These are phyloP conservation scores for Trypoxylon attenuatum DNA, from an alignment of 2,888 invertebrate genomes.

Conservation along the genomic window DNA sequence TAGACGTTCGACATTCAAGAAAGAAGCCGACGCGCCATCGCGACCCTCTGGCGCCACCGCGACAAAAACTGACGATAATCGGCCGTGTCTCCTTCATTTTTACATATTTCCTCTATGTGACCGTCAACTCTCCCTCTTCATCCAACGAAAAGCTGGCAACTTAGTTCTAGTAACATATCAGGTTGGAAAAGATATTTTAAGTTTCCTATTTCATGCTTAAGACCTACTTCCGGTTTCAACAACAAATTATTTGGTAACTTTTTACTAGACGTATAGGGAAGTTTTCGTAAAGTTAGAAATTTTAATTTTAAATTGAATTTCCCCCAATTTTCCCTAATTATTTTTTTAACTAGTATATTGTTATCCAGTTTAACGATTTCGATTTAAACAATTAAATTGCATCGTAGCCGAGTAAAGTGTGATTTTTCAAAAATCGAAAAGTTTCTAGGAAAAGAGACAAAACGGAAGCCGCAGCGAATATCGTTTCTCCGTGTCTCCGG, in stretches of 20 bases:
- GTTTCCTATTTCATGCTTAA: too few relatives aligned
- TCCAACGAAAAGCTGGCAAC: too few relatives aligned
- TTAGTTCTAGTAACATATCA: too few relatives aligned
- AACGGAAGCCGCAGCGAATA: background rate
- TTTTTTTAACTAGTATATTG: background rate
- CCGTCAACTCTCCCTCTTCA: background rate
- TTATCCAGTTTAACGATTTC: too few relatives aligned
- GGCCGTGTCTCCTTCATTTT: conserved; percentile 50
- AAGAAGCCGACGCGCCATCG: conserved; percentile 10
- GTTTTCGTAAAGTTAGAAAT: too few relatives aligned
- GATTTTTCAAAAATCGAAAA: background rate
- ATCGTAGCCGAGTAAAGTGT: too few relatives aligned
- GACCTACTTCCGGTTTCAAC: too few relatives aligned
- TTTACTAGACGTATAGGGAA: too few relatives aligned
- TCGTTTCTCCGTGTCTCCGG: background rate
- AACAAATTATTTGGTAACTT: too few relatives aligned
- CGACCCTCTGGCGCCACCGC: conserved; percentile 62
- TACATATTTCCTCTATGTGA: background rate
- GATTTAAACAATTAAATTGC: too few relatives aligned
- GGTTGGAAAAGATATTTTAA: too few relatives aligned
- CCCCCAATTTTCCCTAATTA: background rate
- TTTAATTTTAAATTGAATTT: too few relatives aligned
- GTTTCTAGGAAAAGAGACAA: conserved; percentile 1
- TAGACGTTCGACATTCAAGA: conserved; percentile 37
- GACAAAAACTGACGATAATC: conserved; percentile 62